These are phyloP conservation scores for Cardiocondyla obscurior DNA, from an alignment of 1,140 invertebrate genomes.

Conservation along the genomic window DNA sequence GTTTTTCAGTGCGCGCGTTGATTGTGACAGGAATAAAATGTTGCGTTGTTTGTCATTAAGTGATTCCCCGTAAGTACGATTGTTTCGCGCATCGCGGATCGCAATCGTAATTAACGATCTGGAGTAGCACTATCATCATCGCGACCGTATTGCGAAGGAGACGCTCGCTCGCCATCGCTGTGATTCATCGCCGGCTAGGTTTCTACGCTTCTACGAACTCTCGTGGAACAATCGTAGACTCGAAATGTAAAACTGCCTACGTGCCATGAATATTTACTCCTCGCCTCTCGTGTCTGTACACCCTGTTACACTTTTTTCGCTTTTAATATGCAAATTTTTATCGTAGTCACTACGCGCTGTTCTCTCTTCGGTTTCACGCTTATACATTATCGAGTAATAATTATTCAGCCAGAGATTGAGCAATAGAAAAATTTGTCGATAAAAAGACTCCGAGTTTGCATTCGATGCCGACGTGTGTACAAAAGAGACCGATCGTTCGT, in stretches of 20 bases:
- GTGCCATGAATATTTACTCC: background rate
- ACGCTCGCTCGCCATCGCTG: constrained; percentile 49
- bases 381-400: background rate
- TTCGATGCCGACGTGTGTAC: background rate
- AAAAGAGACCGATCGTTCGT: constrained; percentile 11
- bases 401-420: background rate
- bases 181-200: constrained; percentile 66
- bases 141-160: constrained; percentile 67
- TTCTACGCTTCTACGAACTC: constrained; percentile 54
- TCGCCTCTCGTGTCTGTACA: background rate
- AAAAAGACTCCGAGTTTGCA: background rate
- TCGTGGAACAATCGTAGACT: constrained; percentile 19
- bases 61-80: constrained; percentile 33
- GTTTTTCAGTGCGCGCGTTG: constrained; percentile 4
- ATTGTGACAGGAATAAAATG: constrained; percentile 29
- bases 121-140: constrained; percentile 62
- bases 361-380: background rate
- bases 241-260: constrained; percentile 30
- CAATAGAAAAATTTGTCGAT: background rate
- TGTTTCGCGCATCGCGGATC: constrained; percentile 28
- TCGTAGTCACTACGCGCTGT: background rate
- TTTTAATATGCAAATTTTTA: constrained; percentile 9
- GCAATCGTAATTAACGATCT: constrained; percentile 67
- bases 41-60: constrained; percentile 22
- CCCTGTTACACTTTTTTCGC: constrained; percentile 10